phyloP scores from a whole-genome alignment of 2,113 vertebrate genomes.

The Calidris pugnax region DNA sequence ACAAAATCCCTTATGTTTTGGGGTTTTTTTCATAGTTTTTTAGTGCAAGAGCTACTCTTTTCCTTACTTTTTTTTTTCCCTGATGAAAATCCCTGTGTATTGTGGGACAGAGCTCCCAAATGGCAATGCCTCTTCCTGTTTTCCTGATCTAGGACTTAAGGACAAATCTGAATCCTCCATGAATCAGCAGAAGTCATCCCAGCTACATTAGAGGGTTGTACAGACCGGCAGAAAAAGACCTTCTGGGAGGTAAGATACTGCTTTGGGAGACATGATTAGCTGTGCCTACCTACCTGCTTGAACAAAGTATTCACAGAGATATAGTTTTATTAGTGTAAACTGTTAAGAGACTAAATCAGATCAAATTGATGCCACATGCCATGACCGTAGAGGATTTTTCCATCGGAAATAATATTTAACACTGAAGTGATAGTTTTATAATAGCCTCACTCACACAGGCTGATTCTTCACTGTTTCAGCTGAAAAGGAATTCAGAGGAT shows the following conservation, averaged over 20 bases:
- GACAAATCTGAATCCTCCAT: not conserved
- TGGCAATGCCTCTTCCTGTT: not conserved
- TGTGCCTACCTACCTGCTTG: not conserved
- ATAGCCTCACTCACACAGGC: not conserved
- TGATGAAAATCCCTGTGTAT: fast-evolving
- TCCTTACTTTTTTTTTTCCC: not conserved
- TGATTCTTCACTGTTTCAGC: not conserved
- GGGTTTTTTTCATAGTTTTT: not conserved
- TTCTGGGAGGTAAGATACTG: not conserved
- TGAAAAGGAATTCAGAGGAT: not conserved
- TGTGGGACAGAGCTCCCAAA: not conserved
- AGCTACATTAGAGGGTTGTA: not conserved
- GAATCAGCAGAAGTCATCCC: not conserved
- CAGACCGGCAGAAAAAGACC: not conserved
- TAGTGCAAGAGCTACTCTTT: not conserved
- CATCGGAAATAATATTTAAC: not conserved
- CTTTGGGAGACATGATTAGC: not conserved
- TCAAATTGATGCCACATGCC: not conserved
- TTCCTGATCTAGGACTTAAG: not conserved
- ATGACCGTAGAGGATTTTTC: not conserved
- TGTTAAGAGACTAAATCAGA: not conserved
- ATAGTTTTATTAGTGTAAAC: not conserved
- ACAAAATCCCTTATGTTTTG: not conserved
- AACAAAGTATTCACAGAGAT: not conserved
- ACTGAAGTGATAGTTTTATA: not conserved